phyloP scores from a whole-genome alignment of 2,797 vertebrate species.

The Kryptopterus vitreolus region DNA sequence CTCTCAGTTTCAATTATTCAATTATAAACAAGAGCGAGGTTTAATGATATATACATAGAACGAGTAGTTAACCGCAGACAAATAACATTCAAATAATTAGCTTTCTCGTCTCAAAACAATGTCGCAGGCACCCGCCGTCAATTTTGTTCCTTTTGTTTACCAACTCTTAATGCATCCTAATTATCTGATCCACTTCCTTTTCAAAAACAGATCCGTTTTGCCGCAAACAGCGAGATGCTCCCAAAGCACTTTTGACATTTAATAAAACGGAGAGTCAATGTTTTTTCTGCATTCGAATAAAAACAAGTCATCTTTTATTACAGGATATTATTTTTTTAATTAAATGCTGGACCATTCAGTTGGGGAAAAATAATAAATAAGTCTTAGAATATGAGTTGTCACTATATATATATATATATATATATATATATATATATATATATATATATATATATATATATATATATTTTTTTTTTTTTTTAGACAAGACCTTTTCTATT shows the following conservation, averaged over 20 bases:
- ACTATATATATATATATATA: no score
- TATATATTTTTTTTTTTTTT: no score
- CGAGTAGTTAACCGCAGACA: no score
- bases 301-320: conserved; percentile 7
- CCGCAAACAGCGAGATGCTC: not conserved
- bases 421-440: no score
- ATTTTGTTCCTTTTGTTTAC: not conserved
- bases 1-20: conserved; percentile 12
- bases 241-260: conserved; percentile 28
- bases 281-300: conserved; percentile 1
- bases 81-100: not conserved
- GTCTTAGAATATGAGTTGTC: no score
- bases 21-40: not conserved
- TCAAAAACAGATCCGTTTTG: not conserved
- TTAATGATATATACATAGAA: conserved; percentile 10
- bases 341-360: not conserved
- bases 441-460: no score
- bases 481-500: no score
- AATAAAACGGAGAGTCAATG: conserved; percentile 32
- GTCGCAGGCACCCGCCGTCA: not conserved
- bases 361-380: not conserved
- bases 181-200: conserved; percentile 11
- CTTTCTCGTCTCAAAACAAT: not conserved
- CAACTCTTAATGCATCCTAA: not conserved
- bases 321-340: not conserved